phyloP scores from a whole-genome alignment of 2,797 vertebrate genomes.

The Acestrorhynchus altus region DNA sequence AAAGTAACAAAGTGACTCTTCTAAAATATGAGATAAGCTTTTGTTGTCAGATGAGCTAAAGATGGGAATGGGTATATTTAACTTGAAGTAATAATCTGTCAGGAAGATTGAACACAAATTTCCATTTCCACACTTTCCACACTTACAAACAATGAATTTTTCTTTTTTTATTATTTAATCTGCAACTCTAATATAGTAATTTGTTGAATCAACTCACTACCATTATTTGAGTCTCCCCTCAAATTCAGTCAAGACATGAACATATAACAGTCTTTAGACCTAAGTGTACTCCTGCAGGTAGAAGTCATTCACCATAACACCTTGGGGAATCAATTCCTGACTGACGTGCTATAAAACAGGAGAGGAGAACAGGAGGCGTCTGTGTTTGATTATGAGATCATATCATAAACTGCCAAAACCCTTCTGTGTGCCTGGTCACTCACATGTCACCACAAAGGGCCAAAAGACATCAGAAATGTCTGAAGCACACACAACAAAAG shows the following conservation, averaged over 20 bases:
- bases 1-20: too few relatives aligned
- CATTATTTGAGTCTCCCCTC: not conserved
- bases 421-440: conserved; percentile 37
- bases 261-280: not conserved
- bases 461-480: conserved; percentile 71
- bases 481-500: conserved; percentile 62
- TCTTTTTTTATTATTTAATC: too few relatives aligned
- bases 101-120: too few relatives aligned
- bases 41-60: too few relatives aligned
- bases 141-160: too few relatives aligned
- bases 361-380: conserved; percentile 54
- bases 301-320: conserved; percentile 1
- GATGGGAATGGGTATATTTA: too few relatives aligned
- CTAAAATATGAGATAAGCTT: too few relatives aligned
- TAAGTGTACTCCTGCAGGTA: conserved; percentile 3
- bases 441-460: conserved; percentile 52
- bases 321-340: conserved; percentile 2
- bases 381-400: conserved; percentile 60
- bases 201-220: too few relatives aligned
- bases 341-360: conserved; percentile 42
- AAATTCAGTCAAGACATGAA: not conserved
- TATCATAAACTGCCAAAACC: conserved; percentile 56
- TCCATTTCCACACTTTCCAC: too few relatives aligned
- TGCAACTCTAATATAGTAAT: too few relatives aligned
- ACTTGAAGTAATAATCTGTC: too few relatives aligned